A percentile compares a stretch with the other conserved stretches of the same genome.
phyloP scores from a whole-genome alignment of 2,888 invertebrate genomes.

The Tribolium freemani region DNA sequence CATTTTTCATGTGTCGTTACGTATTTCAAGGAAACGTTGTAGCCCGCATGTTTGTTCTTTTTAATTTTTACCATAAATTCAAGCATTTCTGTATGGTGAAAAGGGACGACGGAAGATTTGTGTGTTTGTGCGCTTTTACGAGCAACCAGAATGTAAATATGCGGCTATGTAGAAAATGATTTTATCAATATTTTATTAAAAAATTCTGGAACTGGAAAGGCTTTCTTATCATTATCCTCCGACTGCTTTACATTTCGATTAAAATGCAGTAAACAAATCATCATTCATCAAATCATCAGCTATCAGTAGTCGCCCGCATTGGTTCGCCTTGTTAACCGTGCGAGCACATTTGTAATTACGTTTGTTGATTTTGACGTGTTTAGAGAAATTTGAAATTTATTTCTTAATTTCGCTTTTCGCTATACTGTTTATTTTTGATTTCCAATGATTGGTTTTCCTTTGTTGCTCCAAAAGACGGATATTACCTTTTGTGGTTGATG shows the following conservation, averaged over 20 bases:
- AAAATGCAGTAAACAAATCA: not conserved
- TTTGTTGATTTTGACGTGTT: not conserved
- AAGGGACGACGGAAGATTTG: constrained; percentile 6
- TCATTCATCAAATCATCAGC: no score
- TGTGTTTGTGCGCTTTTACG: constrained; percentile 3
- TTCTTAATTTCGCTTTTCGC: not conserved
- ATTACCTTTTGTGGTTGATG: constrained; percentile 18
- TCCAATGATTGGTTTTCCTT: constrained; percentile 8
- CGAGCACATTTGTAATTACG: not conserved
- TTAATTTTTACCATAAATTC: constrained; percentile 12
- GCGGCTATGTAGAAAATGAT: not conserved
- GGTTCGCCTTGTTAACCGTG: no score
- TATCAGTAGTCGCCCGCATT: not conserved
- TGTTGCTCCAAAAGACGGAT: constrained; percentile 8
- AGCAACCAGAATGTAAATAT: constrained; percentile 9
- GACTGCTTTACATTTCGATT: not conserved
- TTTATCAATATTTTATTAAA: not conserved
- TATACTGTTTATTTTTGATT: constrained; percentile 13
- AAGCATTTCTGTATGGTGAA: constrained; percentile 2
- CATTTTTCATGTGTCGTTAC: constrained; percentile 17
- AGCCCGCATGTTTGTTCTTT: constrained; percentile 20
- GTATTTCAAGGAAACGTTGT: not conserved
- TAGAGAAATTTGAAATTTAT: constrained; percentile 1
- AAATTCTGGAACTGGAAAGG: not conserved
- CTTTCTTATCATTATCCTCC: not conserved